Evolutionary conservation across 2,113 vertebrate genomes (phyloP).

Genomic region (Polypterus senegalus): DNA sequence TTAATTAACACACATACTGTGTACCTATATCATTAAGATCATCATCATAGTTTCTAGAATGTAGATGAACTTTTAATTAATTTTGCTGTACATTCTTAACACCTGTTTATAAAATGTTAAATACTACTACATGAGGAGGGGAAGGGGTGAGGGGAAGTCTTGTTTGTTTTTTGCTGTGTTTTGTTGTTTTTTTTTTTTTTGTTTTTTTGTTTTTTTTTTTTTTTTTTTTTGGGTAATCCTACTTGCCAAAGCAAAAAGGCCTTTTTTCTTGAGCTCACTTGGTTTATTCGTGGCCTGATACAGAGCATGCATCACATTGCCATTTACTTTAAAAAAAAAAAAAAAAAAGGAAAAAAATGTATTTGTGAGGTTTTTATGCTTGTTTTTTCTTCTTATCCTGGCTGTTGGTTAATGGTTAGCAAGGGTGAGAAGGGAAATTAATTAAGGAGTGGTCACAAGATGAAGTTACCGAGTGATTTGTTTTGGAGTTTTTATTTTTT

Average conservation of each 20-base stretch:
- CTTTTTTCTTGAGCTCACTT: conserved; percentile 54
- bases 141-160: conserved; percentile 28
- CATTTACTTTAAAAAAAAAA: conserved; percentile 24
- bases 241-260: conserved; percentile 87
- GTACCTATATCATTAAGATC: conserved; percentile 59
- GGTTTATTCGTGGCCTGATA: conserved; percentile 46
- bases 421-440: background rate
- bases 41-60: conserved; percentile 69
- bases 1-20: conserved; percentile 46
- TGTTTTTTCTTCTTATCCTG: background rate
- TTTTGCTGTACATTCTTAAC: conserved; percentile 48
- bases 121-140: conserved; percentile 23
- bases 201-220: conserved; percentile 46
- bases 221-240: conserved; percentile 16
- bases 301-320: conserved; percentile 31
- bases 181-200: conserved; percentile 39
- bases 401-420: background rate
- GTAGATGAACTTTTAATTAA: conserved; percentile 59
- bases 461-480: conserved; percentile 59
- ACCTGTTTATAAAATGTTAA: background rate
- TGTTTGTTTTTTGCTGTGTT: conserved; percentile 26
- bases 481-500: conserved; percentile 43
- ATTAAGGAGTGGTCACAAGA: conserved; percentile 3
- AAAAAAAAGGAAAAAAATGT: too few species aligned
- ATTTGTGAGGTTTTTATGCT: too few species aligned